phyloP scores from a whole-genome alignment of 2,888 invertebrate species.

The Protula sp. region DNA sequence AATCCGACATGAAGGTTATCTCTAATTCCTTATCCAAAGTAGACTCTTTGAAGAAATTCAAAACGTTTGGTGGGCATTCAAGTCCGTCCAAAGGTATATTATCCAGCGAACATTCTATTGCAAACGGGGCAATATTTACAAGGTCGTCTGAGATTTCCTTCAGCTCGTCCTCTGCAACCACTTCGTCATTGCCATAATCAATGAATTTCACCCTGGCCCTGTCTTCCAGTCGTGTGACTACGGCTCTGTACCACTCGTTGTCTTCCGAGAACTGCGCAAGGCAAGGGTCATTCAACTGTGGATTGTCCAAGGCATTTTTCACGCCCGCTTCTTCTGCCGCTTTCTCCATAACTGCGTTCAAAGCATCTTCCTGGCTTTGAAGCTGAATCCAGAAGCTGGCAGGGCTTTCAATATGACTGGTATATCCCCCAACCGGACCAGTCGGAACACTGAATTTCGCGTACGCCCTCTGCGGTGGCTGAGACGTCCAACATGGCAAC shows the following conservation, averaged over 20 bases:
- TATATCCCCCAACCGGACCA: background rate
- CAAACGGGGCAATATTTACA: background rate
- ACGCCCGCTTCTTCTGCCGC: background rate
- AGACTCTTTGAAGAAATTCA: too few relatives aligned
- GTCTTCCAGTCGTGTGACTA: background rate
- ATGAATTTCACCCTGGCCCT: slow-evolving; percentile 21
- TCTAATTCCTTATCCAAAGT: too few relatives aligned
- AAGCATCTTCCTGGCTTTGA: background rate
- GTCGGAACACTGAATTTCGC: background rate
- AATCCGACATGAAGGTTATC: too few relatives aligned
- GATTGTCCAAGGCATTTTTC: background rate
- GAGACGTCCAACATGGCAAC: background rate
- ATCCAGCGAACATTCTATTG: background rate
- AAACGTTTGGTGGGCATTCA: too few relatives aligned
- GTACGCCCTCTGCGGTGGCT: background rate
- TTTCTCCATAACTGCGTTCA: background rate
- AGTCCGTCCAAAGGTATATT: too few relatives aligned
- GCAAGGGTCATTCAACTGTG: slow-evolving; percentile 13
- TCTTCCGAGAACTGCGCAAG: slow-evolving; percentile 32
- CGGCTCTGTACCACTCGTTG: slow-evolving; percentile 36
- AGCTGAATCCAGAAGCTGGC: background rate
- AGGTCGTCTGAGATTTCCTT: background rate
- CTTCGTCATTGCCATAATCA: slow-evolving; percentile 45
- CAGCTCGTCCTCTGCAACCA: background rate
- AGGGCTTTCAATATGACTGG: background rate